Conservation (phyloP, 2,113 vertebrate species). For the Pithys albifrons region DNA sequence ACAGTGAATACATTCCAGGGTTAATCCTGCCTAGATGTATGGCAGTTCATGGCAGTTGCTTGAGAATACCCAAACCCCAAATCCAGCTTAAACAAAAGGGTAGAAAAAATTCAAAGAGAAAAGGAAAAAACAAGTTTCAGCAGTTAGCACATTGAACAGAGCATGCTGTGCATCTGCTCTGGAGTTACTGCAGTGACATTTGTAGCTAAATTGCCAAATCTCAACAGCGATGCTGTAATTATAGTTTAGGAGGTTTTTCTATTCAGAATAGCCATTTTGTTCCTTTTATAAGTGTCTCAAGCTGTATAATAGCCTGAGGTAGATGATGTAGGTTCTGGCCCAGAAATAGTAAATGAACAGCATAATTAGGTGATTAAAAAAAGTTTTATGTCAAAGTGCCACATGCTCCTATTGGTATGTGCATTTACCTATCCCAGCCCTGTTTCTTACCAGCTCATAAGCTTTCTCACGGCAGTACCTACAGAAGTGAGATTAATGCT, state of each 20-base stretch:
- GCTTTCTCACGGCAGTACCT: background rate
- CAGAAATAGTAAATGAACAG: background rate
- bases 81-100: background rate
- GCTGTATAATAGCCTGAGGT: background rate
- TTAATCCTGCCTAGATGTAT: background rate
- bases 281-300: background rate
- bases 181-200: background rate
- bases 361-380: background rate
- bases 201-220: background rate
- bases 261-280: background rate
- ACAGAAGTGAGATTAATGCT: background rate
- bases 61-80: background rate
- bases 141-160: background rate
- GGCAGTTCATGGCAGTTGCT: background rate
- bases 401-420: background rate
- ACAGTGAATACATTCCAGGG: background rate
- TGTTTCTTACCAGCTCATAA: background rate
- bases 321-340: background rate
- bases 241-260: background rate
- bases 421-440: background rate
- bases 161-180: background rate
- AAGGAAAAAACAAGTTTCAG: background rate
- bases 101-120: background rate
- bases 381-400: background rate
- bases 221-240: background rate